phyloP scores from a whole-genome alignment of 2,797 vertebrate species.

The Borostomias antarcticus region DNA sequence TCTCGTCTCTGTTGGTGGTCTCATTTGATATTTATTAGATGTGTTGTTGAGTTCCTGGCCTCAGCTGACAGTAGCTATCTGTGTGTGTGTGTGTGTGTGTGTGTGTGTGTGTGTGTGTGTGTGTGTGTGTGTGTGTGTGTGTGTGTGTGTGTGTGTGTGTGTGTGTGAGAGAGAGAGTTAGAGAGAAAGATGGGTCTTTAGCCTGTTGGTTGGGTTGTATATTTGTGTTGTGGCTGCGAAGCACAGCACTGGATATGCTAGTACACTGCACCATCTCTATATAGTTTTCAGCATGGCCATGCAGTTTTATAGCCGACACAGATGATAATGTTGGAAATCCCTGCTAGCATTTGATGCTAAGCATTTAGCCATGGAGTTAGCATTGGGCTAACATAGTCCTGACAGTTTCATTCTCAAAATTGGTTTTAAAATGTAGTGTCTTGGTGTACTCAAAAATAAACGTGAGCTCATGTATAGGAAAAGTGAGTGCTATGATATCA shows the following conservation, averaged over 20 bases:
- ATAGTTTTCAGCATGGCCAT: neutral
- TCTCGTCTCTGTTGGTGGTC: slow-evolving; percentile 20
- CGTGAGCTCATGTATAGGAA: too few relatives aligned
- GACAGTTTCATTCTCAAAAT: too few relatives aligned
- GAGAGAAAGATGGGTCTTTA: neutral
- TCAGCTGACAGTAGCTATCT: neutral
- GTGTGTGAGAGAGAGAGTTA: neutral
- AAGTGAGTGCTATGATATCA: too few relatives aligned
- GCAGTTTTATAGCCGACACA: neutral
- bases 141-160: neutral
- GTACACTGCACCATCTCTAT: neutral
- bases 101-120: slow-evolving; percentile 11
- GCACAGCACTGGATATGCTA: neutral
- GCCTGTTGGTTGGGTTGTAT: neutral
- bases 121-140: slow-evolving; percentile 1
- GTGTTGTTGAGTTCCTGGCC: slow-evolving; percentile 11
- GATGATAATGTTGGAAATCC: neutral
- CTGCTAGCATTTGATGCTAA: neutral
- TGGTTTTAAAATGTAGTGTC: too few relatives aligned
- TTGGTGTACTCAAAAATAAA: too few relatives aligned
- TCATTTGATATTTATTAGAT: slow-evolving; percentile 31
- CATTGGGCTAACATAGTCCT: too few relatives aligned
- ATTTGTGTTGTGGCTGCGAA: neutral
- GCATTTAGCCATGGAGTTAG: neutral
- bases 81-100: slow-evolving; percentile 5